Evolutionary conservation across 2,888 invertebrate species (phyloP).

Genomic region (Ptycholaimellus sp.): DNA sequence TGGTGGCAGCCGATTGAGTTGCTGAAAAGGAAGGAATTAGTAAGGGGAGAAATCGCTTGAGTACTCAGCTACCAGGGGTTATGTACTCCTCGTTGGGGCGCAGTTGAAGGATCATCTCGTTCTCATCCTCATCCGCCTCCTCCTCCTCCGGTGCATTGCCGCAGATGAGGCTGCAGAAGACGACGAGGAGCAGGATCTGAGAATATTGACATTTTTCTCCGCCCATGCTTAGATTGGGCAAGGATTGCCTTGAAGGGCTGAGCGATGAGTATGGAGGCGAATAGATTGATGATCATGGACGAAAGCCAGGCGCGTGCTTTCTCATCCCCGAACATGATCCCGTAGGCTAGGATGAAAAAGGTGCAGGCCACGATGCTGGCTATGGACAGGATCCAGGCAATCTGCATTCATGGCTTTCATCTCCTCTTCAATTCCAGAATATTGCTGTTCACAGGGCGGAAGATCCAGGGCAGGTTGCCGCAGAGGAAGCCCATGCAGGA

Average conservation of each 20-base stretch:
- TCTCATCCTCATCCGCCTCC: slow-evolving; percentile 22
- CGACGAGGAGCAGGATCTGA: slow-evolving; percentile 22
- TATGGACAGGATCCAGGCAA: slow-evolving; percentile 29
- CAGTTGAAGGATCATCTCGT: slow-evolving; percentile 23
- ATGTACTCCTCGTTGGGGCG: too few species aligned
- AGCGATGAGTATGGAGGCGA: slow-evolving; percentile 30
- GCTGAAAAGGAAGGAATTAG: too few species aligned
- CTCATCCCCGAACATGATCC: slow-evolving; percentile 30
- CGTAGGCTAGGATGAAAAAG: slow-evolving; percentile 31
- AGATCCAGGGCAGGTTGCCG: too few species aligned
- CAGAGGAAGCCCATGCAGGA: too few species aligned
- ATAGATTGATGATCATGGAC: slow-evolving; percentile 30
- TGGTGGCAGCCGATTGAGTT: too few species aligned
- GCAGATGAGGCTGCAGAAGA: slow-evolving; percentile 15
- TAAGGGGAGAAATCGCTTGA: too few species aligned
- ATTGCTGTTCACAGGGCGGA: too few species aligned
- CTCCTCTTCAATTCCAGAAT: too few species aligned
- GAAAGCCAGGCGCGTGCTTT: slow-evolving; percentile 32
- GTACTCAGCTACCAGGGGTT: too few species aligned
- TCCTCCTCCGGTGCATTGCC: slow-evolving; percentile 18
- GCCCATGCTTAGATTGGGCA: too few species aligned
- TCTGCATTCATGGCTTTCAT: too few species aligned
- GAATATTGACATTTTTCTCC: too few species aligned
- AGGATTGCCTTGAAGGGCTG: slow-evolving; percentile 31
- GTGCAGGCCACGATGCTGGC: slow-evolving; percentile 24